Base-by-base conservation (phyloP, 2,888 invertebrate species). In the Agrotis ipsilon region DNA sequence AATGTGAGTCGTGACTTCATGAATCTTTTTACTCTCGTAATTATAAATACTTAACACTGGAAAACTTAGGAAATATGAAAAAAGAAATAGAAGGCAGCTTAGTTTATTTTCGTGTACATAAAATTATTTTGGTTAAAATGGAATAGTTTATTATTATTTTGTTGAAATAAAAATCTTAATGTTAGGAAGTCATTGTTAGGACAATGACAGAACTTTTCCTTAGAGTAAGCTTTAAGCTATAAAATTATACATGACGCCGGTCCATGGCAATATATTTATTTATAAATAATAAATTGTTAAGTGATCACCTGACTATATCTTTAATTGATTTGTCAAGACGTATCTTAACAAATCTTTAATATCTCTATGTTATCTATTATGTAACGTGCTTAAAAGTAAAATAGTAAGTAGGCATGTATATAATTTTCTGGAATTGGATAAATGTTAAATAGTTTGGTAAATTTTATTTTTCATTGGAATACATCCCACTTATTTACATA, bases 211-310 rank as follows among this genome's bases (percentile, higher is more conserved):
- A 57, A n/a, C 19, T 45, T 73, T 78, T 66, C 4, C 48, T 64
- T 55, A 74, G n/a, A 55, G 24, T 46, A 71, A 48, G 46, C 45
- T 45, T 46, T 55, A 62, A 14, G 74, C 19, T 73, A 46, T 46
- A 19, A 19, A 48, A 24, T 57, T 57, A 58, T 71, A 70, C 24
- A 59, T 73, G 32, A 59, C 27, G 63, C 51, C 54, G 60, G 43
- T 62, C 43, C 39, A 54, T 62, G 67, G 60, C 63, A 49, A 58
- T 63, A 52, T 75, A 80, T 69, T 64, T 75, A 80, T 69, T 64
- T 45, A 46, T 32, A 57, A 19, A 48, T 68, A 46, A 75, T 69
- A 55, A 75, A 68, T 49, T 59, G 48, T 64, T 61, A 64, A 79
- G 48, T 74, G 63, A 69, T 61, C 9, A 51, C 19, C 4, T 63